Conservation (phyloP, 2,113 vertebrate genomes). For the Campylomormyrus tamandua region DNA sequence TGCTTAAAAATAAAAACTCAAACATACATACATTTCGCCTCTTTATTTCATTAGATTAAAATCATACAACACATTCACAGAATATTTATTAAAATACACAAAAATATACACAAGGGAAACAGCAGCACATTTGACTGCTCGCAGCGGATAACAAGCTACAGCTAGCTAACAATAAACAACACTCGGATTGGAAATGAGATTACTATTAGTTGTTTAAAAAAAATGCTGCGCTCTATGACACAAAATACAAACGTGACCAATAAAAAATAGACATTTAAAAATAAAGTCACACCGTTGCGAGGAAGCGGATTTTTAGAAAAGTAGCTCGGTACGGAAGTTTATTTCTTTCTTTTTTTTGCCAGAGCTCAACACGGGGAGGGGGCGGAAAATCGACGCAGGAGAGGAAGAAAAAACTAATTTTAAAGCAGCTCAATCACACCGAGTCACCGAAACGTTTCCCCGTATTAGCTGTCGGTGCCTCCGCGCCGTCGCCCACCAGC, state of each 20-base stretch:
- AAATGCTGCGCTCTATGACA: neutral
- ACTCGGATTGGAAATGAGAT: neutral
- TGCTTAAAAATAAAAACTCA: slow-evolving; percentile 16
- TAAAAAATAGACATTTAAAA: neutral
- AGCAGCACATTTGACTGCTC: neutral
- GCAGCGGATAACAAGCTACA: neutral
- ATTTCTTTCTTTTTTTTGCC: neutral
- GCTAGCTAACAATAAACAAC: neutral
- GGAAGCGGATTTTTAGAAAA: neutral
- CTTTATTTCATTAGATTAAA: slow-evolving; percentile 19
- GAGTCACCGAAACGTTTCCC: slow-evolving; percentile 20
- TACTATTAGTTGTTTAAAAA: neutral
- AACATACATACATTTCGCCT: slow-evolving; percentile 11
- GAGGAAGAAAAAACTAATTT: slow-evolving; percentile 21
- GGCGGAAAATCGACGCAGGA: slow-evolving; percentile 16
- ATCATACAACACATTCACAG: neutral
- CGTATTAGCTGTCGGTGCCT: slow-evolving; percentile 7
- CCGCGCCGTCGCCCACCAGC: neutral
- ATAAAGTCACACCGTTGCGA: neutral
- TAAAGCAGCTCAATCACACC: slow-evolving; percentile 22
- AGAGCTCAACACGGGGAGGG: slow-evolving; percentile 13
- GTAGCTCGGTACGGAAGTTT: neutral
- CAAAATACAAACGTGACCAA: neutral
- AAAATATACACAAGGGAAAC: neutral
- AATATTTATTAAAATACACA: neutral